Conservation (phyloP, 35 echinoderm and acorn worm genomes). For the Ophioderma brevispina region DNA sequence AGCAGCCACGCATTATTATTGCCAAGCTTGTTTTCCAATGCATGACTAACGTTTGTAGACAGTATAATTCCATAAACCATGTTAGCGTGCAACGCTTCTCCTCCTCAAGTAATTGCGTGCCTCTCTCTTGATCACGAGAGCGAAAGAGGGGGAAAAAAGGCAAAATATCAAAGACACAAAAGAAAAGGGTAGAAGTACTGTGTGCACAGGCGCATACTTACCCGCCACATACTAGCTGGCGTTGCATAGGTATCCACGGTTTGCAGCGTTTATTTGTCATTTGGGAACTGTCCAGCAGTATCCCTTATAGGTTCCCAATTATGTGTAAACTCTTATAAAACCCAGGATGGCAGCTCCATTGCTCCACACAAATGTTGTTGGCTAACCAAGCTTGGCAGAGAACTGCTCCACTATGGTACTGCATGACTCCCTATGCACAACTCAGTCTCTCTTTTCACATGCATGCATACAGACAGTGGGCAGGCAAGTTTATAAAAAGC, state of each 20-base stretch:
- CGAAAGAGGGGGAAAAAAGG: too few relatives aligned
- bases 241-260: slow-evolving; percentile 12
- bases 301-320: neutral
- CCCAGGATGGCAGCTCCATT: neutral
- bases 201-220: neutral
- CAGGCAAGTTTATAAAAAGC: neutral
- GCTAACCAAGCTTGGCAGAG: neutral
- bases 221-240: neutral
- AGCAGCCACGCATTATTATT: too few relatives aligned
- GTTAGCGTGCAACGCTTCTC: too few relatives aligned
- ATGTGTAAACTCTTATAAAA: neutral
- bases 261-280: slow-evolving; percentile 10
- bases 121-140: too few relatives aligned
- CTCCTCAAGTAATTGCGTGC: too few relatives aligned
- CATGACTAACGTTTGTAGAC: too few relatives aligned
- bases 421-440: neutral
- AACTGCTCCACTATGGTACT: neutral
- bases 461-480: neutral
- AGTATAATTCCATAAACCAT: too few relatives aligned
- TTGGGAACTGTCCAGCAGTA: slow-evolving; percentile 12
- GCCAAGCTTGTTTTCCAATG: too few relatives aligned
- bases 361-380: neutral
- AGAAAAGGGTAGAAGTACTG: neutral
- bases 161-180: neutral
- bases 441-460: neutral